Conservation (phyloP, 1,140 invertebrate species). For the Papilio polytes region DNA sequence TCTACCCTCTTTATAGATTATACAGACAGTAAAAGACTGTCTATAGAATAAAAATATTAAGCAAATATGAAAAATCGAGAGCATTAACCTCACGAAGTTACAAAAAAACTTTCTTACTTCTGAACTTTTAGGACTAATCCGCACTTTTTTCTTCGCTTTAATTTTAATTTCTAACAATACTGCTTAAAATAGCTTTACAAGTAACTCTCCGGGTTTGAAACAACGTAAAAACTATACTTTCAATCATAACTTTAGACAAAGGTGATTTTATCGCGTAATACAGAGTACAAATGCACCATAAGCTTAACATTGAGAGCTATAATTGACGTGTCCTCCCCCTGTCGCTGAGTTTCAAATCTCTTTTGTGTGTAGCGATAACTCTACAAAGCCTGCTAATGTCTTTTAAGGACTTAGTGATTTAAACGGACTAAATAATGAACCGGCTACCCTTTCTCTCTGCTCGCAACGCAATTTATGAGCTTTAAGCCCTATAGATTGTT, state of each 20-base stretch:
- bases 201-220: too few species aligned
- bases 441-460: slow-evolving; percentile 71
- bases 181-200: too few species aligned
- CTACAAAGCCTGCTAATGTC: slow-evolving; percentile 83
- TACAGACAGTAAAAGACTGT: slow-evolving; percentile 40
- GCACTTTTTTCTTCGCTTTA: too few species aligned
- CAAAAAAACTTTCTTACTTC: neutral
- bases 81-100: neutral
- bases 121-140: too few species aligned
- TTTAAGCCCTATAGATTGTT: slow-evolving; percentile 62
- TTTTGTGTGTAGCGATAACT: slow-evolving; percentile 81
- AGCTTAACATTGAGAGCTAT: slow-evolving; percentile 69
- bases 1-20: slow-evolving; percentile 57
- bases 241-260: slow-evolving; percentile 17
- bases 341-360: slow-evolving; percentile 72
- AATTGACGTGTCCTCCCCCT: slow-evolving; percentile 70
- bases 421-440: slow-evolving; percentile 84
- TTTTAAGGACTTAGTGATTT: slow-evolving; percentile 84
- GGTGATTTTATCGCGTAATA: neutral
- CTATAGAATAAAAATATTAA: slow-evolving; percentile 19
- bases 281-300: slow-evolving; percentile 53
- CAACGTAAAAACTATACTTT: neutral
- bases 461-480: slow-evolving; percentile 71
- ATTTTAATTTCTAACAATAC: too few species aligned
- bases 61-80: neutral